These are phyloP conservation scores for Poeciliopsis turneri DNA, from an alignment of 2,797 vertebrate genomes.

Conservation along the genomic window DNA sequence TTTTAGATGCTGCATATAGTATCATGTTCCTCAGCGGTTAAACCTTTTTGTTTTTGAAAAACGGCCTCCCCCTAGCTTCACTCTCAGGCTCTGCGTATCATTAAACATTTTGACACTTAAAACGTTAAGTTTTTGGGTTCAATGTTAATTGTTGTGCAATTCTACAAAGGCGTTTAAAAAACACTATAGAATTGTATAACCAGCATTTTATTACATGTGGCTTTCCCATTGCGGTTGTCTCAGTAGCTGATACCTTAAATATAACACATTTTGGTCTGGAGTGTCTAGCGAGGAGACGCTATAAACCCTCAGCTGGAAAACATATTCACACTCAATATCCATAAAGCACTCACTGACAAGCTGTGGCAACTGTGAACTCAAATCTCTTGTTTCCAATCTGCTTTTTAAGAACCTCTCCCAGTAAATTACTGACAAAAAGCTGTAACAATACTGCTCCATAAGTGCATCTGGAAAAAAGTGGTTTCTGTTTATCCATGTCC, in stretches of 20 bases:
- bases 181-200: not conserved
- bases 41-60: not conserved
- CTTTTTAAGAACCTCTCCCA: slow-evolving; percentile 33
- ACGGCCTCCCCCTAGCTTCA: not conserved
- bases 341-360: slow-evolving; percentile 32
- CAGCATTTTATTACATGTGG: slow-evolving; percentile 7
- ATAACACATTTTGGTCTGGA: not conserved
- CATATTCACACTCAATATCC: slow-evolving; percentile 25
- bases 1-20: not conserved
- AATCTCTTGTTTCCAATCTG: slow-evolving; percentile 22
- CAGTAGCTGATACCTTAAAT: not conserved
- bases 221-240: not conserved
- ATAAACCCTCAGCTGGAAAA: slow-evolving; percentile 49
- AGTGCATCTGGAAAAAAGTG: slow-evolving; percentile 55
- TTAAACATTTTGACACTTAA: not conserved
- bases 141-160: not conserved
- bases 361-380: slow-evolving; percentile 29
- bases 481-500: slow-evolving; percentile 34
- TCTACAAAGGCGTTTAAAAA: not conserved
- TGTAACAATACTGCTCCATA: slow-evolving; percentile 14
- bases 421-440: slow-evolving; percentile 32
- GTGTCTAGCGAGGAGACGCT: slow-evolving; percentile 7
- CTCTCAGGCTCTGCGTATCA: not conserved
- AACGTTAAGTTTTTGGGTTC: not conserved
- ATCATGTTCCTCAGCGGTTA: not conserved